A percentile compares a stretch with the other conserved stretches of the same genome.
phyloP scores from a whole-genome alignment of 2,888 invertebrate species.

The Dioctria linearis region DNA sequence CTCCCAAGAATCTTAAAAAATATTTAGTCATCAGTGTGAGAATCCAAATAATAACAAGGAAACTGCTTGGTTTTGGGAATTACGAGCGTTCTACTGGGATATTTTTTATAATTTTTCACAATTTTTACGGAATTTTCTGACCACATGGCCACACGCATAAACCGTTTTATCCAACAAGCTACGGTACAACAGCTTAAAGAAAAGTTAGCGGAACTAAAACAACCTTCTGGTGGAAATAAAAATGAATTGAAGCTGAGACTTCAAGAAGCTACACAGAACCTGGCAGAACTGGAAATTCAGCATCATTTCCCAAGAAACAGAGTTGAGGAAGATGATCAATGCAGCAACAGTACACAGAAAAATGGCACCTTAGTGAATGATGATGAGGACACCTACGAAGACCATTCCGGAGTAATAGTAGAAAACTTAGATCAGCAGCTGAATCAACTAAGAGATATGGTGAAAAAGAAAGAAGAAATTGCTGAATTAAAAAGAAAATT shows the following conservation, averaged over 20 bases:
- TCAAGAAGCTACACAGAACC: slow-evolving; percentile 32
- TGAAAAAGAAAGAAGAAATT: slow-evolving; percentile 49
- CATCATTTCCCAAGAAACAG: too few species aligned
- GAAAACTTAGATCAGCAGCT: too few species aligned
- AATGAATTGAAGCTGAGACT: slow-evolving; percentile 26
- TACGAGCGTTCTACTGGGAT: not conserved
- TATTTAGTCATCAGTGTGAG: too few species aligned
- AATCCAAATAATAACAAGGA: too few species aligned
- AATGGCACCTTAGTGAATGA: too few species aligned
- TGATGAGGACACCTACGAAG: too few species aligned
- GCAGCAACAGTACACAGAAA: too few species aligned
- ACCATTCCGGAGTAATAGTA: too few species aligned
- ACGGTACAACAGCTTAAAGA: slow-evolving; percentile 39
- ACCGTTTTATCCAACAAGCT: slow-evolving; percentile 38
- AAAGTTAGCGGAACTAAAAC: slow-evolving; percentile 29
- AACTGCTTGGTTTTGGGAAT: too few species aligned
- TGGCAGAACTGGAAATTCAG: not conserved
- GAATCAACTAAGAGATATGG: too few species aligned
- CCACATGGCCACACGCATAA: not conserved
- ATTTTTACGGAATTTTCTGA: not conserved
- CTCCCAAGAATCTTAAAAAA: too few species aligned
- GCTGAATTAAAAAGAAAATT: not conserved
- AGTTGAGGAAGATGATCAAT: too few species aligned
- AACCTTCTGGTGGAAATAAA: not conserved
- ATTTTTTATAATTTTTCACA: not conserved